A percentile compares a stretch with the other conserved stretches of the same genome.
Conservation (phyloP, 2,113 vertebrate species). For the Plectropomus leopardus region DNA sequence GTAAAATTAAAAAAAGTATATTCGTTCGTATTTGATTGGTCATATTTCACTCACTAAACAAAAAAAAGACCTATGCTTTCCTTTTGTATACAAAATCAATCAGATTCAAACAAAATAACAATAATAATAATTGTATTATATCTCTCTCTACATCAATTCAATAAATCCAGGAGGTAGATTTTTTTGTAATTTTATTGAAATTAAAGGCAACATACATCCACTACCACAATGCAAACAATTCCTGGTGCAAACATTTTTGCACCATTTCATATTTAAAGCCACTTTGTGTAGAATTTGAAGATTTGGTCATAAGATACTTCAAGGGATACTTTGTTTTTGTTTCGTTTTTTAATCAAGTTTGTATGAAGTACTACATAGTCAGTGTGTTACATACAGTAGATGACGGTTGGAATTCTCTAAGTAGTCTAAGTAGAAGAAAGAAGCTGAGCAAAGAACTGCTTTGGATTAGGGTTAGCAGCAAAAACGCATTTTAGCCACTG, state of each 20-base stretch:
- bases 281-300: neutral
- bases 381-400: too few species aligned
- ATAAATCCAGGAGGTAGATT: neutral
- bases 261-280: slow-evolving; percentile 10
- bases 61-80: neutral
- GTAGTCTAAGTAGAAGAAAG: too few species aligned
- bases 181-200: slow-evolving; percentile 37
- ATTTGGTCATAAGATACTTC: too few species aligned
- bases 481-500: too few species aligned
- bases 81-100: neutral
- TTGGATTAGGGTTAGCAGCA: too few species aligned
- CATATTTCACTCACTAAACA: neutral
- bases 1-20: neutral
- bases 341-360: too few species aligned
- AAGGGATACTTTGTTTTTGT: too few species aligned
- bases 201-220: slow-evolving; percentile 51
- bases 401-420: too few species aligned
- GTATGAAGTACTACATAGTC: too few species aligned
- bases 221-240: neutral
- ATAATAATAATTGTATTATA: neutral
- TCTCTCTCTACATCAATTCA: neutral
- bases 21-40: neutral
- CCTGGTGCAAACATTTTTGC: neutral
- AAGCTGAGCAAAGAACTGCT: too few species aligned
- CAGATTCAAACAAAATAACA: neutral